These are phyloP conservation scores for Pinctada fucata DNA, from an alignment of 2,888 invertebrate genomes.

Conservation along the genomic window DNA sequence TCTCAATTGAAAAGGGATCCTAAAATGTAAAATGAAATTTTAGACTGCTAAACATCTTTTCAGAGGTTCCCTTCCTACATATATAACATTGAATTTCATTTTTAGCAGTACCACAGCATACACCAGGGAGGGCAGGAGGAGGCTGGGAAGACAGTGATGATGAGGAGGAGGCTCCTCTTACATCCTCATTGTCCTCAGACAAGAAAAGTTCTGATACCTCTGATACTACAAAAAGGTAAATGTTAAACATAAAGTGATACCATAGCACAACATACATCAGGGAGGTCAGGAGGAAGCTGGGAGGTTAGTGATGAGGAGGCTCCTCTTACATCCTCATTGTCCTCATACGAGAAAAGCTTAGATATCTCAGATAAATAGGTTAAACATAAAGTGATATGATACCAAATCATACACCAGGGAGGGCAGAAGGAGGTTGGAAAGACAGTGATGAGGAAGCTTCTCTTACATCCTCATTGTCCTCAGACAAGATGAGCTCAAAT, in stretches of 20 bases:
- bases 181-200: slow-evolving; percentile 31
- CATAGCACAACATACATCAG: slow-evolving; percentile 50
- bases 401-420: slow-evolving; percentile 55
- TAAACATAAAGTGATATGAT: neutral
- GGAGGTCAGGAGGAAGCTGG: slow-evolving; percentile 68
- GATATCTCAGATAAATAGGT: slow-evolving; percentile 30
- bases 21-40: too few species aligned
- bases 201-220: slow-evolving; percentile 31
- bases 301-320: slow-evolving; percentile 55
- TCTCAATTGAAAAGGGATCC: too few species aligned
- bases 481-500: slow-evolving; percentile 30
- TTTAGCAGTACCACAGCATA: slow-evolving; percentile 33
- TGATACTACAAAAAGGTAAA: slow-evolving; percentile 36
- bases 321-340: neutral
- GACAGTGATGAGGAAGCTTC: slow-evolving; percentile 51
- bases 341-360: slow-evolving; percentile 35
- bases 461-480: slow-evolving; percentile 18
- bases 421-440: slow-evolving; percentile 69
- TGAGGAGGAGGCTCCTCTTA: slow-evolving; percentile 26
- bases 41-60: too few species aligned
- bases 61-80: too few species aligned
- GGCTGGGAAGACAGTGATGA: slow-evolving; percentile 66
- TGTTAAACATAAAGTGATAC: neutral
- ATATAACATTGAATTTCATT: neutral
- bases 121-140: slow-evolving; percentile 65